Percentiles rank a stretch among this genome's conserved stretches.
Conservation (phyloP, 2,797 vertebrate species). For the Enteromius radiatus region DNA sequence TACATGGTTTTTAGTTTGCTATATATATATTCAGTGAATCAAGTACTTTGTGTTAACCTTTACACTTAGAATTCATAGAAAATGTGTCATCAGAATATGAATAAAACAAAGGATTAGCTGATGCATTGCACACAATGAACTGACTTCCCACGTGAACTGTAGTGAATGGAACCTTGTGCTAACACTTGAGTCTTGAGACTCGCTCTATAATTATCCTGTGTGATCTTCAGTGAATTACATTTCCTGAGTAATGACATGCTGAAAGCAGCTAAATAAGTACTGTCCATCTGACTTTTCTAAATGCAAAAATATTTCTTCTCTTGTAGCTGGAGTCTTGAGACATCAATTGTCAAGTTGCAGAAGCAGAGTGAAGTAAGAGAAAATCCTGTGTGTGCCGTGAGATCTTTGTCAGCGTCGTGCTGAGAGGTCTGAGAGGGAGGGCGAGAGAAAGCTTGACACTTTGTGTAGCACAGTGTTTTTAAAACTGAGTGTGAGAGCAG, state of each 20-base stretch:
- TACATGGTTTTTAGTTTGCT: neutral
- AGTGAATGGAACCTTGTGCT: constrained; percentile 24
- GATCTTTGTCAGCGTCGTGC: neutral
- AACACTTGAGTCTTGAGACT: constrained; percentile 31
- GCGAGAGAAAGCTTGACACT: constrained; percentile 40
- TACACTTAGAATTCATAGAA: neutral
- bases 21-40: neutral
- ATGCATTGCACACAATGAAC: constrained; percentile 3
- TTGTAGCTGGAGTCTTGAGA: neutral
- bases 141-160: constrained; percentile 14
- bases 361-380: constrained; percentile 1
- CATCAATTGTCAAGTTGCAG: constrained; percentile 15
- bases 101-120: constrained; percentile 15
- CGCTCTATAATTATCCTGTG: constrained; percentile 39
- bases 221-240: constrained; percentile 43
- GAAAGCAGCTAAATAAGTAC: constrained; percentile 11
- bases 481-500: constrained; percentile 47
- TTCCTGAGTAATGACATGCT: constrained; percentile 13
- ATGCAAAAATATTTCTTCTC: neutral
- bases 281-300: neutral
- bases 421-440: neutral
- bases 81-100: neutral
- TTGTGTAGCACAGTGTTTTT: constrained; percentile 62
- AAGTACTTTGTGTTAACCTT: neutral
- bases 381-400: neutral